phyloP scores from a whole-genome alignment of 2,888 invertebrate genomes.

The Keiferia lycopersicella region DNA sequence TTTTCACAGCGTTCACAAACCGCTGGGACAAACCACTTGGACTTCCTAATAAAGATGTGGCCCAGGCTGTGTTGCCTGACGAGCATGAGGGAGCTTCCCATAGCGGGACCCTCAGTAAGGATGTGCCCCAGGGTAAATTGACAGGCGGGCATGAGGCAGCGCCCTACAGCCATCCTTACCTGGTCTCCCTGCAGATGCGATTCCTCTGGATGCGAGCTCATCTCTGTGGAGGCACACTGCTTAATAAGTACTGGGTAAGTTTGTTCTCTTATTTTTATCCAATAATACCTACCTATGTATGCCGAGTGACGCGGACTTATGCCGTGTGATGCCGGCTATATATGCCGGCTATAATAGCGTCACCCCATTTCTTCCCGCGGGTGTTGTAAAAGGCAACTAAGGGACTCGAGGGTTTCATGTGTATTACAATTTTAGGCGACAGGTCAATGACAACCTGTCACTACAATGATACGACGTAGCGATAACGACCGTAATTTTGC shows the following conservation, averaged over 20 bases:
- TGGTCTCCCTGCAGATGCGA: constrained; percentile 69
- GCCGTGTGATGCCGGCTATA: too few species aligned
- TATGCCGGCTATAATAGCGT: too few species aligned
- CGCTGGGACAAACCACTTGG: constrained; percentile 3
- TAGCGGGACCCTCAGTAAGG: constrained; percentile 36
- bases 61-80: constrained; percentile 58
- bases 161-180: constrained; percentile 68
- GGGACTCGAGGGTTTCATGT: too few species aligned
- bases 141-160: constrained; percentile 67
- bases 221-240: constrained; percentile 69
- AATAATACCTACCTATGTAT: background rate
- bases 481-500: too few species aligned
- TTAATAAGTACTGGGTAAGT: constrained; percentile 68
- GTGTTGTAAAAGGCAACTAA: too few species aligned
- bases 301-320: too few species aligned
- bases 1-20: constrained; percentile 26
- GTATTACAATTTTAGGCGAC: too few species aligned
- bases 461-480: too few species aligned
- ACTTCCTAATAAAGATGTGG: background rate
- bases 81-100: constrained; percentile 64
- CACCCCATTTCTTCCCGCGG: too few species aligned
- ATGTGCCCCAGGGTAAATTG: constrained; percentile 46
- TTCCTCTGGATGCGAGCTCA: constrained; percentile 62
- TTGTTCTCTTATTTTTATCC: background rate
- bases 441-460: too few species aligned